Base-by-base conservation (phyloP, 2,113 vertebrate species). In the Glaucidium brasilianum region DNA sequence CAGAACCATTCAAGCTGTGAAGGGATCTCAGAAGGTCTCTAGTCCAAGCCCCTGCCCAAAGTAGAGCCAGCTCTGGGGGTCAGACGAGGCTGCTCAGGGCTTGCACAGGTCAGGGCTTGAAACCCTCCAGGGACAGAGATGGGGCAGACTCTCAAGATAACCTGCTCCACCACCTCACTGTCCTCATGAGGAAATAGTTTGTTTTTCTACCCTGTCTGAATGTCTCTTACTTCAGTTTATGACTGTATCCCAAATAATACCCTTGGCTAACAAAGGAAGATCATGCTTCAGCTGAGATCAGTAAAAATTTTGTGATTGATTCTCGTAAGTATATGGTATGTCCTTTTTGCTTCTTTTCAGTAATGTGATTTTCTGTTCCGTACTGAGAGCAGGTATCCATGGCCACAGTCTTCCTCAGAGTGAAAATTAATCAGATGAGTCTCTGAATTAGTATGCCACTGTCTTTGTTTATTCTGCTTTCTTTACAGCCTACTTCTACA, bases 141-240 rank as follows among this genome's bases (percentile, higher is more conserved):
- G 17, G 25, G 0, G 0, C 41, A 77, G n/a, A 12, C 14, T 58
- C 5, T 17, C 30, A n/a, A 12, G 6, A 5, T 3, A 3, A 52
- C 26, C 35, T 76, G 9, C 23, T 22, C 15, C 45, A 10, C 16
- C 73, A 47, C 11, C 29, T 37, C 32, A 25, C 16, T 67, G 29
- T 60, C 16, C 11, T 53, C 21, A 9, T 8, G 20, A 22, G n/a
- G 14, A 56, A 73, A 39, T 10, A 50, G 3, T 17, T 82, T 72
- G 15, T 74, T n/a, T 53, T 74, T 59, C 15, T 25, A 27, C 11
- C 18, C 15, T 59, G 10, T 14, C 39, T 43, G 45, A 50, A 90
- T 19, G 7, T 26, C 34, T 35, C 2, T 35, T 47, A 34, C 15
- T 6, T 82, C 34, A 17, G 2, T 76, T 90, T 79, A 20, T 73